Conservation (phyloP, 2,888 invertebrate species). For the Myathropa florea region DNA sequence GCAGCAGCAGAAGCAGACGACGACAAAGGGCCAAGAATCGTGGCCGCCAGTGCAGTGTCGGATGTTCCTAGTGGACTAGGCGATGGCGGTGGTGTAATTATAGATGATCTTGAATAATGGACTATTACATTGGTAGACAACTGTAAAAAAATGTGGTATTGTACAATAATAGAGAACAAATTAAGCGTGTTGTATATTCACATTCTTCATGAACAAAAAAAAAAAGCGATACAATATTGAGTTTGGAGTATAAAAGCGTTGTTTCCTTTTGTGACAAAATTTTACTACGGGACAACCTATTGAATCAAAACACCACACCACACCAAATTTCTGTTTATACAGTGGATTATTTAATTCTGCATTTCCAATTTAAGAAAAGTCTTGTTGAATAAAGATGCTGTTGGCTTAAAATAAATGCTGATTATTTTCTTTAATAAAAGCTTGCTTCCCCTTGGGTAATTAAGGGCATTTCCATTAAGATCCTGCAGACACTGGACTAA, state of each 20-base stretch:
- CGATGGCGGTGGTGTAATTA: slow-evolving; percentile 74
- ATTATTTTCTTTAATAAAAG: too few species aligned
- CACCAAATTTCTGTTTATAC: neutral
- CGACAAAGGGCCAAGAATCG: slow-evolving; percentile 73
- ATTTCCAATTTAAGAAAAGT: neutral
- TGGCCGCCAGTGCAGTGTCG: slow-evolving; percentile 72
- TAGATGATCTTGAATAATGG: slow-evolving; percentile 79
- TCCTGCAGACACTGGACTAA: too few species aligned
- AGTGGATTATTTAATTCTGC: neutral
- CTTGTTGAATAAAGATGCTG: neutral
- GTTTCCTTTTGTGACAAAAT: slow-evolving; percentile 30
- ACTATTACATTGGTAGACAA: slow-evolving; percentile 6
- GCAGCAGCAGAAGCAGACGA: slow-evolving; percentile 75
- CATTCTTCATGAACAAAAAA: slow-evolving; percentile 25
- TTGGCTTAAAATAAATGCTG: neutral
- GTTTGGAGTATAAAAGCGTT: slow-evolving; percentile 26
- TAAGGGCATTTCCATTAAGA: too few species aligned
- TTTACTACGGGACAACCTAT: neutral
- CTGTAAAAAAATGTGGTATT: slow-evolving; percentile 43
- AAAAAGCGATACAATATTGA: slow-evolving; percentile 27
- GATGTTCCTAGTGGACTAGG: slow-evolving; percentile 74
- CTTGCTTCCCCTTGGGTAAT: too few species aligned
- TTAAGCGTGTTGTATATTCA: slow-evolving; percentile 35
- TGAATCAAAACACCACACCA: neutral
- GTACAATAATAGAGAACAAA: slow-evolving; percentile 54